phyloP scores from a whole-genome alignment of 2,113 vertebrate genomes.

The Benitochromis conjunctus region DNA sequence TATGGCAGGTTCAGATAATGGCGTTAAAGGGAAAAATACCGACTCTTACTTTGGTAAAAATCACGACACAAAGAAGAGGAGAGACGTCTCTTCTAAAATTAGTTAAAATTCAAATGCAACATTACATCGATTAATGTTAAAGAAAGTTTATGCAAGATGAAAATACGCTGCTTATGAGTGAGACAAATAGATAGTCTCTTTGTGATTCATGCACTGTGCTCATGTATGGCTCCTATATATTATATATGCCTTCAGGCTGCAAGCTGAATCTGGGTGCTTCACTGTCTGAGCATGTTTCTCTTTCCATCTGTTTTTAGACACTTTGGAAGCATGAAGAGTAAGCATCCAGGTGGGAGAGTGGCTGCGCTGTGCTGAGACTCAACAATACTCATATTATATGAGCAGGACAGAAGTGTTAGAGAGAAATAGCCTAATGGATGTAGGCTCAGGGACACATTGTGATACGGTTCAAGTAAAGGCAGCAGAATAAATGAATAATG shows the following conservation, averaged over 20 bases:
- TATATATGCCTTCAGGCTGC: slow-evolving; percentile 40
- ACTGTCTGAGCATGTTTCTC: slow-evolving; percentile 18
- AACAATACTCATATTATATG: neutral
- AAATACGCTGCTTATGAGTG: neutral
- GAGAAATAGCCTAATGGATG: slow-evolving; percentile 34
- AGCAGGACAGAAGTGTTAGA: slow-evolving; percentile 22
- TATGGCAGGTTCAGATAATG: neutral
- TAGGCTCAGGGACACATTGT: neutral
- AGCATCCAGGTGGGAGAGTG: slow-evolving; percentile 64
- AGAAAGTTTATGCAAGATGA: neutral
- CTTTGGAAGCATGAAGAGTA: slow-evolving; percentile 69
- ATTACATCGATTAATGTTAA: neutral
- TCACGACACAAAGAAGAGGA: neutral
- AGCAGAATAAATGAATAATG: slow-evolving; percentile 31
- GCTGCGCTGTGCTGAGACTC: slow-evolving; percentile 42
- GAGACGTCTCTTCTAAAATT: neutral
- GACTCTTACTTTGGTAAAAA: neutral
- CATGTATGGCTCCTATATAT: slow-evolving; percentile 35
- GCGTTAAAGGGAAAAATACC: neutral
- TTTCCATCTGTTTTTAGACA: slow-evolving; percentile 59
- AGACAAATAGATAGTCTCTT: slow-evolving; percentile 1
- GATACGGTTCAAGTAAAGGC: slow-evolving; percentile 8
- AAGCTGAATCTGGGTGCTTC: slow-evolving; percentile 22
- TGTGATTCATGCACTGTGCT: slow-evolving; percentile 53
- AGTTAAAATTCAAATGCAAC: neutral